These are phyloP conservation scores for Perognathus longimembris DNA, from an alignment of 2,113 vertebrate genomes.

Conservation along the genomic window DNA sequence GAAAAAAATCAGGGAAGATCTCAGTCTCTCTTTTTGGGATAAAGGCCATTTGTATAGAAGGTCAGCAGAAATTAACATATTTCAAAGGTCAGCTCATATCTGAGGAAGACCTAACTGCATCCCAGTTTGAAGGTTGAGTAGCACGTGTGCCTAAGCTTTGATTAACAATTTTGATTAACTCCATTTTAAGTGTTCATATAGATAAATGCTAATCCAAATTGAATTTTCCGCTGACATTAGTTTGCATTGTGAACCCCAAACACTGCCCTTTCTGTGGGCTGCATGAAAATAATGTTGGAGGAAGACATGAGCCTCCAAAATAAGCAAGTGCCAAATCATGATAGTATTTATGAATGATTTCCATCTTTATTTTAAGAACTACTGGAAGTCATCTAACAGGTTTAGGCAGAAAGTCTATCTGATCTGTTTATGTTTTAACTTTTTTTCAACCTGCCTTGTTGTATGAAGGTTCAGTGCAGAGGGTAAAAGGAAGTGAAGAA, in stretches of 20 bases:
- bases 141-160: neutral
- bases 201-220: neutral
- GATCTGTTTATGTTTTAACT: neutral
- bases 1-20: neutral
- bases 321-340: neutral
- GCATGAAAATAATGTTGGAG: neutral
- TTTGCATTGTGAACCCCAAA: neutral
- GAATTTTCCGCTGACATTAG: neutral
- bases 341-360: slow-evolving; percentile 17
- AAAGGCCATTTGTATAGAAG: neutral
- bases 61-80: neutral
- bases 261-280: neutral
- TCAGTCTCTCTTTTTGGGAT: neutral
- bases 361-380: neutral
- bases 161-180: neutral
- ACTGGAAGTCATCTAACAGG: neutral
- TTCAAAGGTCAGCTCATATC: neutral
- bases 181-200: neutral
- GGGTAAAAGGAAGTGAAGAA: no score
- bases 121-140: neutral
- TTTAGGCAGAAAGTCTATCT: neutral
- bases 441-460: neutral
- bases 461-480: neutral
- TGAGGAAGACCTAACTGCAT: neutral
- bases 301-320: neutral